phyloP scores from a whole-genome alignment of 2,113 vertebrate species.

The Melanocharis versteri region DNA sequence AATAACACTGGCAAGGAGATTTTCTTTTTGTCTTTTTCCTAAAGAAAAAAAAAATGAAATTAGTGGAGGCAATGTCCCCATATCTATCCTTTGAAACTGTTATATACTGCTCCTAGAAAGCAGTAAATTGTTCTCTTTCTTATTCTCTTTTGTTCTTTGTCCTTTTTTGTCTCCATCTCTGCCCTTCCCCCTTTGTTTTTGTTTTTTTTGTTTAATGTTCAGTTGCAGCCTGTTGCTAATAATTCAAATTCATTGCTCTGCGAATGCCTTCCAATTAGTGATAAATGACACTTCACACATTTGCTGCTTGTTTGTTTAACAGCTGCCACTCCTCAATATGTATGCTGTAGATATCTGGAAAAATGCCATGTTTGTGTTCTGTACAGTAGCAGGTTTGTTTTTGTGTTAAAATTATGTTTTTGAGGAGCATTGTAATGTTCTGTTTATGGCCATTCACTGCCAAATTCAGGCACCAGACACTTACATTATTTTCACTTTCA shows the following conservation, averaged over 20 bases:
- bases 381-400: neutral
- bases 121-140: neutral
- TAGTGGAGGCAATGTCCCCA: neutral
- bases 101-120: neutral
- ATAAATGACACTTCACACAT: constrained; percentile 3
- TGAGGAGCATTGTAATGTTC: neutral
- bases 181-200: neutral
- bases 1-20: neutral
- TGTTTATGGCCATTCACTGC: constrained; percentile 9
- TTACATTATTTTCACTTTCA: constrained; percentile 12
- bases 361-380: neutral
- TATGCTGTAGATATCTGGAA: neutral
- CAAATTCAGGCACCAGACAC: neutral
- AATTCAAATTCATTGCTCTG: constrained; percentile 5
- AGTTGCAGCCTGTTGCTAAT: neutral
- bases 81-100: neutral
- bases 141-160: neutral
- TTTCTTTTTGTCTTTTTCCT: rapidly evolving
- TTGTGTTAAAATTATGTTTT: neutral
- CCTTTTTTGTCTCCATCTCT: neutral
- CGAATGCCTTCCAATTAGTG: neutral
- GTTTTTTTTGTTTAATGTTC: neutral
- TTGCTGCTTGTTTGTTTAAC: constrained; percentile 2
- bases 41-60: neutral
- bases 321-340: neutral